Percentiles rank a stretch among this genome's conserved stretches.
Conservation (phyloP, 2,797 vertebrate species). For the Macropus fuliginosus region DNA sequence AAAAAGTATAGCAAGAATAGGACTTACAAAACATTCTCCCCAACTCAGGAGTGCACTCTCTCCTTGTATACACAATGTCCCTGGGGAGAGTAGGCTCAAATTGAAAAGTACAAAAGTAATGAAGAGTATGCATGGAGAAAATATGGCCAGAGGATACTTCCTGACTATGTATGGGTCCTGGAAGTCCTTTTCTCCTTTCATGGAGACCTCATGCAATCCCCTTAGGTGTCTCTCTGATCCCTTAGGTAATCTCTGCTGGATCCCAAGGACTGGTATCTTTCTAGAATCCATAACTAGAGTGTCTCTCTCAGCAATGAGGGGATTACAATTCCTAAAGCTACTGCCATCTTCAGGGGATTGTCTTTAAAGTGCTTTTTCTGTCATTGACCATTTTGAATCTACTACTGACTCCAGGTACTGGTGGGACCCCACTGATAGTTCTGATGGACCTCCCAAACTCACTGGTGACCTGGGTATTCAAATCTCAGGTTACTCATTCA, state of each 20-base stretch:
- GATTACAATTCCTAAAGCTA: neutral
- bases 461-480: neutral
- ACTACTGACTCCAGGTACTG: neutral
- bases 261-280: neutral
- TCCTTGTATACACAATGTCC: neutral
- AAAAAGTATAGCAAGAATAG: neutral
- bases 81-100: neutral
- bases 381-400: neutral
- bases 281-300: neutral
- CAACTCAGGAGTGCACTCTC: neutral
- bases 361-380: neutral
- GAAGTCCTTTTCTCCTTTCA: neutral
- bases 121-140: neutral
- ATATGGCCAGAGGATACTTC: neutral
- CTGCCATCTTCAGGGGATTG: neutral
- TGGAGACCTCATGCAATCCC: neutral
- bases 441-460: neutral
- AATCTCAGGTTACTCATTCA: neutral
- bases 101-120: neutral
- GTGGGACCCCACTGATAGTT: neutral
- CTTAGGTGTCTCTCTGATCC: neutral
- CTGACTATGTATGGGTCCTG: neutral
- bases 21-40: neutral
- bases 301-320: neutral
- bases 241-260: neutral